A percentile compares a stretch with the other conserved stretches of the same genome.
phyloP scores from a whole-genome alignment of 2,888 invertebrate genomes.

The Coelopa pilipes region DNA sequence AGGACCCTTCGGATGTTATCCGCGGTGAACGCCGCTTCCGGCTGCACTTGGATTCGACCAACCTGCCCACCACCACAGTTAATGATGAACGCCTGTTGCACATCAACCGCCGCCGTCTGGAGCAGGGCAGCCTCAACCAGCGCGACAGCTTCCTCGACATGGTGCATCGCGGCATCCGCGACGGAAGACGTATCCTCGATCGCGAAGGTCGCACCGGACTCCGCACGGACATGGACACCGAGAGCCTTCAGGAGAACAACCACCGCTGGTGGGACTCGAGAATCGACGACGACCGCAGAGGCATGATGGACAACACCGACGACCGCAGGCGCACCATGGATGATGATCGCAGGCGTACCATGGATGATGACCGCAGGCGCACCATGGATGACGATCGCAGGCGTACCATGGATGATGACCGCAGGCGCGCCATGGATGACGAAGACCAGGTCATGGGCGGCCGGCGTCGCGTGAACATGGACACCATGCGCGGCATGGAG shows the following conservation, averaged over 20 bases:
- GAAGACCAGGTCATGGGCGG: background rate
- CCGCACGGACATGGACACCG: no score
- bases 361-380: background rate
- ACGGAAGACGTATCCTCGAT: background rate
- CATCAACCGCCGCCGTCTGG: conserved; percentile 48
- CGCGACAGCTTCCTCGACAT: background rate
- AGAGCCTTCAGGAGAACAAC: background rate
- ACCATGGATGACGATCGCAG: background rate
- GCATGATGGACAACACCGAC: background rate
- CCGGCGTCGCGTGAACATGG: background rate
- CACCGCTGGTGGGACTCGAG: background rate
- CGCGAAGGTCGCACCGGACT: background rate
- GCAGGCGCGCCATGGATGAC: background rate
- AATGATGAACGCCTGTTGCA: conserved; percentile 50
- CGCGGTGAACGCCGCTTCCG: conserved; percentile 16
- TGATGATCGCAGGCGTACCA: background rate
- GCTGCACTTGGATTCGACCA: conserved; percentile 1
- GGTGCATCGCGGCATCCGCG: conserved; percentile 11
- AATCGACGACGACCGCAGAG: background rate
- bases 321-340: background rate
- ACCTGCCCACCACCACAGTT: conserved; percentile 40
- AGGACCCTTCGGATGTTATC: background rate
- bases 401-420: background rate
- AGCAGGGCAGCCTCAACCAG: conserved; percentile 10
- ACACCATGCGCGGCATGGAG: conserved; percentile 8